Evolutionary conservation across 2,113 vertebrate genomes (phyloP), one percentile per base, ranked within the genome.

Genomic region (Microtus pennsylvanicus): DNA sequence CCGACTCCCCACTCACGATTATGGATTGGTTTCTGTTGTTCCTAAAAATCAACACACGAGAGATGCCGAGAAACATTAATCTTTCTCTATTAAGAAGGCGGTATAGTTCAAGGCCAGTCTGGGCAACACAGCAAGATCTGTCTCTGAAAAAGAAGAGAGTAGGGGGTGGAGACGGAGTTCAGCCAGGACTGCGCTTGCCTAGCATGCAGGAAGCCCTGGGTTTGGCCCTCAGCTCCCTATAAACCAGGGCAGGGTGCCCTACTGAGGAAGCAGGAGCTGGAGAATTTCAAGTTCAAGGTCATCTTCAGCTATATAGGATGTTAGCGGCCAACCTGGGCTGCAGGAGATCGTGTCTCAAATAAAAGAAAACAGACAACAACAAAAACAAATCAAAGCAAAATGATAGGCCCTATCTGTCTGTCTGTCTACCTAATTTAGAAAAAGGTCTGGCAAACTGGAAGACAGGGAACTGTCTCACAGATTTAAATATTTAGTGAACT

Each of bases 1-100:
- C 99, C 0, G 99, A 99, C 97, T 99, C 99, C 42, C 99, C 99
- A 4, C 99, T 99, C 92, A 99, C 99, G 67, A 99, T 99, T 80
- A 99, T 99, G 3, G 99, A 99, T 98, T 99, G 99, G 94, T 99
- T 99, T 97, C 98, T 99, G 91, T 99, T 98, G 96, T 99, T 99
- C 97, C 99, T 99, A 88, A 93, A 93, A 97, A 94, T 5, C 42
- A 8, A 93, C 98, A 97, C 72, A 97, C 19, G 85, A 85, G 94
- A 91, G 76, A 24, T 26, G 67, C 1, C 78, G 80, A 61, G 0
- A 5, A 50, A 76, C 16, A 3, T 26, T 86, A 17, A 28, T 76
- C 80, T 93, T 61, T 89, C 72, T 11, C 58, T 35, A 5, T n/a
- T 61, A 90, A 82, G 85, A 86, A 77, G 70, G 42, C 11, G 35